Conservation (phyloP, 2,113 vertebrate species). For the Podocnemis expansa region DNA sequence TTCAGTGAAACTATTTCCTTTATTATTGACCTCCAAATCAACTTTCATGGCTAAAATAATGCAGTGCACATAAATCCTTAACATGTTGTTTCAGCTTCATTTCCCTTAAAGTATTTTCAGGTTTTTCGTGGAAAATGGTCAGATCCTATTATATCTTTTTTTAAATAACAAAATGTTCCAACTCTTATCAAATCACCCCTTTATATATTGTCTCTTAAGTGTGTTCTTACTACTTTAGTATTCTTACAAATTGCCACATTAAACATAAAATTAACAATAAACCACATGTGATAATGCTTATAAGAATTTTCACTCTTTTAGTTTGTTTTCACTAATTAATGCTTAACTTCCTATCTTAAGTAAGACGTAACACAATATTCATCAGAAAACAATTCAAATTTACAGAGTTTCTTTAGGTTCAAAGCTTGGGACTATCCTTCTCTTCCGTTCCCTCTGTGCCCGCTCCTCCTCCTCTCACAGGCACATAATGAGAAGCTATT, state of each 20-base stretch:
- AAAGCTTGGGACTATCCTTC: background rate
- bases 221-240: background rate
- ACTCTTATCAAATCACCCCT: background rate
- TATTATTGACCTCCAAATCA: background rate
- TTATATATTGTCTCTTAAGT: background rate
- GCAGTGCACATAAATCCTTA: background rate
- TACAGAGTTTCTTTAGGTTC: background rate
- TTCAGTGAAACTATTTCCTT: background rate
- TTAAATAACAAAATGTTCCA: background rate
- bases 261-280: background rate
- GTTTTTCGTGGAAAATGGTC: background rate
- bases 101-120: background rate
- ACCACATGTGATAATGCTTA: background rate
- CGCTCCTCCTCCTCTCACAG: background rate
- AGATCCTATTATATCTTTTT: background rate
- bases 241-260: background rate
- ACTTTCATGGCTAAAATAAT: background rate
- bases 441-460: background rate
- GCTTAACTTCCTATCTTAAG: background rate
- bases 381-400: background rate
- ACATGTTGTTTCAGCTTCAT: background rate
- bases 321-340: background rate
- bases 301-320: background rate
- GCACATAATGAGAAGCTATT: background rate
- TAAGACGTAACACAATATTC: background rate